Evolutionary conservation across 2,888 invertebrate species (phyloP), one percentile per base, ranked within the genome.

Genomic region (Macrosoma leucophasiata): DNA sequence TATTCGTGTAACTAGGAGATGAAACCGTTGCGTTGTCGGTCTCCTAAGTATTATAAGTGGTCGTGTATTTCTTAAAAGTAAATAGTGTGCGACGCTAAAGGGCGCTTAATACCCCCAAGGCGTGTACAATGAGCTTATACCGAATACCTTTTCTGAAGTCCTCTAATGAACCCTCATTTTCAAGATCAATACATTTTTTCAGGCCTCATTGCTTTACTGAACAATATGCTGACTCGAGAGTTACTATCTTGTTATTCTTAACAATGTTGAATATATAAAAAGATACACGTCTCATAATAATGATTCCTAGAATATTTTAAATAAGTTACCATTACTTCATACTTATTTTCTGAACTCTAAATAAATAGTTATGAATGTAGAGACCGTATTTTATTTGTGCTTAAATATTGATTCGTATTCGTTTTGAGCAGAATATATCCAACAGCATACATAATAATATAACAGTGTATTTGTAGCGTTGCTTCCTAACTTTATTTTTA

Each of bases 11-110:
- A n/a, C n/a, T 46, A 48, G 58, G 60, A 58, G 58, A n/a, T n/a
- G n/a, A n/a, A n/a, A n/a, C n/a, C n/a, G n/a, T n/a, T n/a, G n/a
- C n/a, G n/a, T n/a, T n/a, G n/a, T n/a, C n/a, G n/a, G n/a, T n/a
- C n/a, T n/a, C n/a, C n/a, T n/a, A n/a, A n/a, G n/a, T n/a, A n/a
- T 11, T 14, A 25, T 14, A 32, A 25, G 13, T 11, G 22, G n/a
- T 10, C 24, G 58, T 33, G 32, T 36, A 33, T 32, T 29, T 31
- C 42, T 31, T 49, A 65, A 67, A 60, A 69, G 72, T 73, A 78
- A 81, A 78, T 77, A 78, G 68, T 74, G 67, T 40, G 55, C 63
- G 57, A 68, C 69, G 72, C 60, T 77, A 78, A 77, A 81, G 79
- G 78, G 76, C 72, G 69, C 65, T 62, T 78, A 79, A 77, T 76